Evolutionary conservation across 2,113 vertebrate species (phyloP).

Genomic region (Malurus elegans): DNA sequence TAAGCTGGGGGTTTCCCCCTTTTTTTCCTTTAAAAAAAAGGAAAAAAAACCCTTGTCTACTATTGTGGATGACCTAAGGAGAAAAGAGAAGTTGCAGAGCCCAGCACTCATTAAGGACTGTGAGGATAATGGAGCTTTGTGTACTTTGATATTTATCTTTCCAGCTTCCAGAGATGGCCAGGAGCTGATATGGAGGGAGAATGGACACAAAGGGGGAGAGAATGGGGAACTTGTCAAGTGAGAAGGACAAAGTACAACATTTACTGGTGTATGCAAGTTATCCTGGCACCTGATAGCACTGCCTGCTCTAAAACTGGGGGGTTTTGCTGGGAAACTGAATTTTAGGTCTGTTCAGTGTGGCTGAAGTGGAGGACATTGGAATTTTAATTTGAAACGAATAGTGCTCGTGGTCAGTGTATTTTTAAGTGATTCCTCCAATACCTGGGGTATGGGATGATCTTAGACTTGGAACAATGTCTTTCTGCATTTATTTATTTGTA

Average conservation of each 20-base stretch:
- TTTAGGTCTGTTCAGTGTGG: background rate
- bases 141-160: conserved; percentile 14
- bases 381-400: background rate
- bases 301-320: background rate
- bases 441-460: background rate
- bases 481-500: background rate
- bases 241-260: background rate
- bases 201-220: background rate
- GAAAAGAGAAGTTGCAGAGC: background rate
- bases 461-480: background rate
- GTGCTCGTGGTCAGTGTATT: fast-evolving
- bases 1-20: background rate
- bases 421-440: background rate
- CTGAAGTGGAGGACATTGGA: background rate
- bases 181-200: background rate
- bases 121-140: conserved; percentile 4
- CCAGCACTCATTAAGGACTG: background rate
- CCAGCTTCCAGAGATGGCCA: conserved; percentile 6
- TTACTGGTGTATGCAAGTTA: background rate
- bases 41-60: background rate
- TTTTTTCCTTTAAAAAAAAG: background rate
- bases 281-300: background rate
- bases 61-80: background rate
- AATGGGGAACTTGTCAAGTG: background rate
- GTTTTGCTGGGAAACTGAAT: background rate